Conservation (phyloP, 2,113 vertebrate species). For the Ariopsis seemanni region DNA sequence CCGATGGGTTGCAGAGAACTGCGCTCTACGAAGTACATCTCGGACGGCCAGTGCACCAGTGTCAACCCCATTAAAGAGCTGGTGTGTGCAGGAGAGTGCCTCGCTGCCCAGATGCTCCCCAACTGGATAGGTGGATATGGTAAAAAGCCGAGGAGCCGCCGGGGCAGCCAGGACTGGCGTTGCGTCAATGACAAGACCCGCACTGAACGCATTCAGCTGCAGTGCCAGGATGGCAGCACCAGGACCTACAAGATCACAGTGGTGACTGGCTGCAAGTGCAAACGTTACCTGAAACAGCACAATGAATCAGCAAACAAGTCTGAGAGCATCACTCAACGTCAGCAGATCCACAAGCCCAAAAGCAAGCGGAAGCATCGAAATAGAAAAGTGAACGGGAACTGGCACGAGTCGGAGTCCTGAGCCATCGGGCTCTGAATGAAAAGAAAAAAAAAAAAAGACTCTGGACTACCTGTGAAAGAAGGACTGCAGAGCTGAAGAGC, state of each 20-base stretch:
- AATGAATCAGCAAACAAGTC: conserved; percentile 89
- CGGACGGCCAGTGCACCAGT: conserved; percentile 93
- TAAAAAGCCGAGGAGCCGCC: conserved; percentile 84
- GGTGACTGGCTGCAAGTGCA: conserved; percentile 95
- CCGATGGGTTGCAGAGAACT: conserved; percentile 90
- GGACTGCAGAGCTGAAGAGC: conserved; percentile 13
- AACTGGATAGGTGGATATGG: conserved; percentile 91
- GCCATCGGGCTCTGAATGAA: conserved; percentile 44
- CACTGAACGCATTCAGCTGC: conserved; percentile 86
- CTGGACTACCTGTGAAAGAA: conserved; percentile 35
- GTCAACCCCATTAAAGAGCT: conserved; percentile 91
- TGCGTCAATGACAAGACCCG: conserved; percentile 95
- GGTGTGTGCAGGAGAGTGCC: conserved; percentile 92
- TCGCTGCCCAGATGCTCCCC: conserved; percentile 87
- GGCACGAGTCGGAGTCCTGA: conserved; percentile 73
- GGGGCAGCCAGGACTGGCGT: conserved; percentile 87
- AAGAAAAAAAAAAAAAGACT: background rate
- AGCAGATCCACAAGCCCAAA: conserved; percentile 82
- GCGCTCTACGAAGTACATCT: conserved; percentile 94
- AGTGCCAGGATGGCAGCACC: conserved; percentile 88
- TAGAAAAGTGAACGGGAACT: conserved; percentile 81
- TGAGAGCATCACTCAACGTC: conserved; percentile 77
- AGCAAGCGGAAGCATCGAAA: conserved; percentile 83
- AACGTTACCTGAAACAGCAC: conserved; percentile 88
- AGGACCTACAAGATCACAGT: conserved; percentile 95